Evolutionary conservation across 2,113 vertebrate species (phyloP).

Genomic region (Bos javanicus): DNA sequence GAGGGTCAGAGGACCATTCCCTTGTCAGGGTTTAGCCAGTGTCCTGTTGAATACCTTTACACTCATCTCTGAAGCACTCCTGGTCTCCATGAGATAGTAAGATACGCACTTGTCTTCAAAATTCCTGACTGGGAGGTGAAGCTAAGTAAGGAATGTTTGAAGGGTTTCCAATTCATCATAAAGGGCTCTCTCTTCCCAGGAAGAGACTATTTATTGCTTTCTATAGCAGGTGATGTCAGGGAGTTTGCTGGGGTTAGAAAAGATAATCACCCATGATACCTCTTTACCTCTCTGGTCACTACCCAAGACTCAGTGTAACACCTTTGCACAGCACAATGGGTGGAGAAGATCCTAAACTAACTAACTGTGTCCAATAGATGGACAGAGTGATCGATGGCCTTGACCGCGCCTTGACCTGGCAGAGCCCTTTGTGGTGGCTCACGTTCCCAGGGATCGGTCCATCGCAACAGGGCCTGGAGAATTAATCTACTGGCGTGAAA

Average conservation of each 20-base stretch:
- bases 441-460: neutral
- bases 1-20: neutral
- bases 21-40: neutral
- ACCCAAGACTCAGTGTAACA: conserved; percentile 44
- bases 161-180: neutral
- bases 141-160: neutral
- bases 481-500: neutral
- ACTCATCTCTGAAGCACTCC: neutral
- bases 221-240: conserved; percentile 32
- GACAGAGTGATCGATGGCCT: neutral
- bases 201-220: neutral
- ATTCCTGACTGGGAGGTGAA: neutral
- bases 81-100: neutral
- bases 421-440: neutral
- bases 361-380: neutral
- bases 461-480: neutral
- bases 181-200: conserved; percentile 17
- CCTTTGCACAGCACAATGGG: neutral
- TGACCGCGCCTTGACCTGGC: neutral
- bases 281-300: conserved; percentile 53
- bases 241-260: conserved; percentile 59
- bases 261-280: conserved; percentile 24
- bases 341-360: conserved; percentile 5
- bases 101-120: neutral
- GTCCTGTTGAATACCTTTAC: neutral